Percentiles rank a stretch among this genome's conserved stretches.
These are phyloP conservation scores for Tenrec ecaudatus DNA, from an alignment of 2,113 vertebrate genomes.

Conservation along the genomic window DNA sequence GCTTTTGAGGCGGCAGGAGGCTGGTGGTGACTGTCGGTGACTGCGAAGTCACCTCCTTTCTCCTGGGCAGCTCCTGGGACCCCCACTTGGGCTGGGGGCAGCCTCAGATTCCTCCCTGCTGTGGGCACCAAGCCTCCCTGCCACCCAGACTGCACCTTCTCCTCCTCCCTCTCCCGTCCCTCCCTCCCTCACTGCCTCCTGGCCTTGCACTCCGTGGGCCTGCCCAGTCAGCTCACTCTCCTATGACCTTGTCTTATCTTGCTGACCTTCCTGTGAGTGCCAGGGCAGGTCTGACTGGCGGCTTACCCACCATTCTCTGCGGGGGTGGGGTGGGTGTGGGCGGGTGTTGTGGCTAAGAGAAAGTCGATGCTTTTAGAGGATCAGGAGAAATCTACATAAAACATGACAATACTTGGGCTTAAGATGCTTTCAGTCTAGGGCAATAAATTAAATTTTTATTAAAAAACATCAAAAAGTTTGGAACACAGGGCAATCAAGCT, in stretches of 20 bases:
- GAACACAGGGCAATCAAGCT: neutral
- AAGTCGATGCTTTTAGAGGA: neutral
- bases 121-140: neutral
- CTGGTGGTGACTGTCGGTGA: too few species aligned
- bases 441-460: conserved; percentile 22
- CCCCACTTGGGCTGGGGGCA: too few species aligned
- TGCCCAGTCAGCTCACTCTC: neutral
- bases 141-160: neutral
- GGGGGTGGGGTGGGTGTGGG: neutral
- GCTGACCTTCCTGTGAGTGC: neutral
- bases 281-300: neutral
- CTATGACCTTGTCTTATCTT: neutral
- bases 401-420: neutral
- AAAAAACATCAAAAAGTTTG: neutral
- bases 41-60: neutral
- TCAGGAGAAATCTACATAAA: neutral
- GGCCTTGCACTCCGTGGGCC: too few species aligned
- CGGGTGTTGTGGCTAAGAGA: neutral
- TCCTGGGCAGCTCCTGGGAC: neutral
- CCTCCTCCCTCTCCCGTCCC: neutral
- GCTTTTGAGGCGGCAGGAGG: neutral
- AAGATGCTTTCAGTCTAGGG: conserved; percentile 32
- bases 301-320: neutral
- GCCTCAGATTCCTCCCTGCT: neutral
- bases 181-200: neutral